These are phyloP conservation scores for Bombylius discolor DNA, from an alignment of 2,888 invertebrate genomes.

Conservation along the genomic window DNA sequence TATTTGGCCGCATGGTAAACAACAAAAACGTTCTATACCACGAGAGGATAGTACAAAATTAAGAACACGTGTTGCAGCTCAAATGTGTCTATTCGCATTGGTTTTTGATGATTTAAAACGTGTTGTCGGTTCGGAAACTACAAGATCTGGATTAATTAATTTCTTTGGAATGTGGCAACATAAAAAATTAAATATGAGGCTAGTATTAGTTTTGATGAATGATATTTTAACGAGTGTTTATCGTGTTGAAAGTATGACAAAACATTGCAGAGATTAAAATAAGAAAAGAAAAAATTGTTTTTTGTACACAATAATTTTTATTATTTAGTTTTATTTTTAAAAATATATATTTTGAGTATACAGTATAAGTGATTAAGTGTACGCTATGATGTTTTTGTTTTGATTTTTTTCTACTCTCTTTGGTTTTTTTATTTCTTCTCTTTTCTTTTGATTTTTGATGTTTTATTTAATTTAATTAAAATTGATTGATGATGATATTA, in stretches of 20 bases:
- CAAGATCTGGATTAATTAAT: slow-evolving; percentile 41
- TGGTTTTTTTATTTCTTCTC: too few relatives aligned
- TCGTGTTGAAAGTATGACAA: slow-evolving; percentile 24
- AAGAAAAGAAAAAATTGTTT: too few relatives aligned
- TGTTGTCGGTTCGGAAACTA: slow-evolving; percentile 46
- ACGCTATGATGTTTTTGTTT: too few relatives aligned
- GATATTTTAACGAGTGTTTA: slow-evolving; percentile 42
- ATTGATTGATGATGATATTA: too few relatives aligned
- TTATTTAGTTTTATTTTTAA: too few relatives aligned
- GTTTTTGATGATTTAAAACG: slow-evolving; percentile 49
- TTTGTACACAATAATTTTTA: too few relatives aligned
- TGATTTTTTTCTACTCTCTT: too few relatives aligned
- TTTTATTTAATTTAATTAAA: too few relatives aligned
- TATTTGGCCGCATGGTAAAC: slow-evolving; percentile 45
- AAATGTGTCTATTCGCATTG: slow-evolving; percentile 61
- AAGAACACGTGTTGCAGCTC: slow-evolving; percentile 62
- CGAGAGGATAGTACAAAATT: slow-evolving; percentile 33
- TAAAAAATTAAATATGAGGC: slow-evolving; percentile 42
- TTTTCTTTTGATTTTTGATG: too few relatives aligned
- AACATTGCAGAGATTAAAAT: slow-evolving; percentile 13
- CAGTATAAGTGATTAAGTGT: too few relatives aligned
- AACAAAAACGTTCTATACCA: slow-evolving; percentile 8
- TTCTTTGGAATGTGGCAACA: slow-evolving; percentile 49
- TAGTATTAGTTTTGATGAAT: slow-evolving; percentile 45
- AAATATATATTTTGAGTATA: too few relatives aligned